Evolutionary conservation across 1,140 invertebrate genomes (phyloP).

Genomic region (Calephelis nemesis): DNA sequence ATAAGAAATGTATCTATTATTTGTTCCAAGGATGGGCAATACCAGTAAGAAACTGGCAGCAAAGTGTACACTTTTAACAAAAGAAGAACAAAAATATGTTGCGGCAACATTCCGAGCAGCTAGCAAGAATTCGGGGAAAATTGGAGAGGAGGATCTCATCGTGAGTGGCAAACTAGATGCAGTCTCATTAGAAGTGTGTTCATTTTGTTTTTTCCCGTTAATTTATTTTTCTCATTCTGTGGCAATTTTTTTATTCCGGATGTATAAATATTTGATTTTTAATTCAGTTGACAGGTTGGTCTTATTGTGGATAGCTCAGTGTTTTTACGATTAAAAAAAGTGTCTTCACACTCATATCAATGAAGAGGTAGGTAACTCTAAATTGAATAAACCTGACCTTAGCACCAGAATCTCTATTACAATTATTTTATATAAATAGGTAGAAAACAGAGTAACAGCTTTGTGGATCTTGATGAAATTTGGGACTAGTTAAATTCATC

Average conservation of each 20-base stretch:
- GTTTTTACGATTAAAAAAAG: too few species aligned
- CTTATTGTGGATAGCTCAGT: too few species aligned
- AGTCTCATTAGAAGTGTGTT: conserved; percentile 72
- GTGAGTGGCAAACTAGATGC: conserved; percentile 78
- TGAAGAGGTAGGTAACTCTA: too few species aligned
- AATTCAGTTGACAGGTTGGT: too few species aligned
- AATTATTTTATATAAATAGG: too few species aligned
- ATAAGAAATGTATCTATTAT: neutral
- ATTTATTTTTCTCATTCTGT: conserved; percentile 39
- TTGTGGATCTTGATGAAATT: too few species aligned
- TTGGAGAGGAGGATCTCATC: conserved; percentile 82
- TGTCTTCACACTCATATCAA: too few species aligned
- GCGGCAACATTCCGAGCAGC: conserved; percentile 80
- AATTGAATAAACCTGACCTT: too few species aligned
- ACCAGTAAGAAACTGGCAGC: conserved; percentile 82
- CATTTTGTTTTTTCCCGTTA: conserved; percentile 56
- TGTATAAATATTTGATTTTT: too few species aligned
- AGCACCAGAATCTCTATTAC: too few species aligned
- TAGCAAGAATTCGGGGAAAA: conserved; percentile 81
- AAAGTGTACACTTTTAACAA: conserved; percentile 80
- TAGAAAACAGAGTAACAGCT: too few species aligned
- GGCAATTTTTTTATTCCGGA: conserved; percentile 18
- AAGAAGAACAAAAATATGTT: conserved; percentile 81
- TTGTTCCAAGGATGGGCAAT: conserved; percentile 74
- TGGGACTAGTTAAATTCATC: too few species aligned